Evolutionary conservation across 2,113 vertebrate species (phyloP), one percentile per base, ranked within the genome.

Genomic region (Notothenia rossii): DNA sequence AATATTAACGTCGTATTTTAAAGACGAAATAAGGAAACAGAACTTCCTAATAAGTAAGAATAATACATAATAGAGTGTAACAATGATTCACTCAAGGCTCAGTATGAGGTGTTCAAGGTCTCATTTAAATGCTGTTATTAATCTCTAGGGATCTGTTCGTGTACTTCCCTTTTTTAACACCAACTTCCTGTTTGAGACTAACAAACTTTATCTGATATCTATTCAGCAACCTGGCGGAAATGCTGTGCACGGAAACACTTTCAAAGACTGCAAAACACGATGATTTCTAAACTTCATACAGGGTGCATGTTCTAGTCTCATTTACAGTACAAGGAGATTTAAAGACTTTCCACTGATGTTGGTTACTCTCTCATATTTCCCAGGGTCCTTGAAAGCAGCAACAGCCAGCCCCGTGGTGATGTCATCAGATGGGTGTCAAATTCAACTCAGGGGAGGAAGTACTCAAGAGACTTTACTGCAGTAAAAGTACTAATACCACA

Each of bases 351-450:
- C 29, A 29, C 3, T 0, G 0, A 29, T 29, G 29, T 29, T 29
- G 29, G 29, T 29, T 4, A 29, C 29, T 29, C 29, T 2, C 0
- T 14, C 11, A 17, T 13, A 7, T 33, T 22, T 46, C 64, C 46
- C 65, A 69, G 33, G 18, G 29, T 1, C 10, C 8, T 0, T 73
- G 75, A 81, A 87, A 5, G 77, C 66, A 59, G 45, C 80, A 62
- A 20, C 4, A 53, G n/a, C 10, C 18, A 25, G 48, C 46, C 45
- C 46, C 1, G 18, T 33, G 62, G 4, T 87, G 80, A 86, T 85
- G 83, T 83, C 77, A 69, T 22, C 0, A 10, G 43, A 29, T 46
- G 72, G 79, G 79, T 55, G 82, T 48, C 72, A 71, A 56, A 73
- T 66, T 88, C 76, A 86, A 10, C 20, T 68, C 17, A 10, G 3